Conservation (phyloP, 2,888 invertebrate genomes). For the Ceramica pisi region DNA sequence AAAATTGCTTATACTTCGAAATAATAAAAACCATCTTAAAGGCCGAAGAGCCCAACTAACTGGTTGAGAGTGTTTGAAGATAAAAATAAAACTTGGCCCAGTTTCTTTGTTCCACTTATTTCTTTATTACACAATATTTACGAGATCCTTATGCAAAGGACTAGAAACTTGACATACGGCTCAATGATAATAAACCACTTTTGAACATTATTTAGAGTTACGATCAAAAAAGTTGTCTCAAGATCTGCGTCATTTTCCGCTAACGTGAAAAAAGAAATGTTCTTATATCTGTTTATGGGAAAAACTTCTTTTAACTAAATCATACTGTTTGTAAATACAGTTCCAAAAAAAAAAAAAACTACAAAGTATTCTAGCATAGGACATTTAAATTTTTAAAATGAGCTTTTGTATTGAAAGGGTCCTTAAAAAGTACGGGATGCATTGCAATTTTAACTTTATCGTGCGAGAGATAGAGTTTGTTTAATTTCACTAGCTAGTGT, state of each 20-base stretch:
- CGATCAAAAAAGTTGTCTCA: slow-evolving; percentile 24
- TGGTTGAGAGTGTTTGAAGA: neutral
- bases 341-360: no score
- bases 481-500: no score
- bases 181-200: slow-evolving; percentile 52
- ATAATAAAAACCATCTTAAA: neutral
- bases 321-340: neutral
- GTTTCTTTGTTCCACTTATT: slow-evolving; percentile 3
- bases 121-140: neutral
- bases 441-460: no score
- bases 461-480: no score
- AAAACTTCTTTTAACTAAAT: neutral
- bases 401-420: no score
- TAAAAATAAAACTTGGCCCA: neutral
- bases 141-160: neutral
- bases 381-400: no score
- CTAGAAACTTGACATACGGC: slow-evolving; percentile 4
- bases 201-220: slow-evolving; percentile 40
- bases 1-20: no score
- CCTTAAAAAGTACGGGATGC: neutral
- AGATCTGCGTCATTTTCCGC: slow-evolving; percentile 11
- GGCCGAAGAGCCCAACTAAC: neutral
- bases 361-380: no score
- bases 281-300: slow-evolving; percentile 3
- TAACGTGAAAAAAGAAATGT: neutral